A percentile compares a stretch with the other conserved stretches of the same genome.
Evolutionary conservation across 2,113 vertebrate genomes (phyloP).

Genomic region (Tauraco erythrolophus): DNA sequence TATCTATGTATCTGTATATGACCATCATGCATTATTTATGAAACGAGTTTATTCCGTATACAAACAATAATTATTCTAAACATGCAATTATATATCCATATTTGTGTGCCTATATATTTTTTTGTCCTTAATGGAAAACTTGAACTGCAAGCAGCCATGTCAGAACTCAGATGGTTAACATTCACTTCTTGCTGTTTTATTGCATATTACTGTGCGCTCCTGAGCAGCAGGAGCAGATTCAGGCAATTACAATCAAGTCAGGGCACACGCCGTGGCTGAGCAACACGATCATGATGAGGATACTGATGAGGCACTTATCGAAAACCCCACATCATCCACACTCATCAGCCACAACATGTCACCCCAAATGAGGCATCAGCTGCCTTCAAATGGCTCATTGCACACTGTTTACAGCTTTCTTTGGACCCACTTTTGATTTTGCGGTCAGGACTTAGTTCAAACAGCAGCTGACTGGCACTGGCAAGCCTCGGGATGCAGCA

Average conservation of each 20-base stretch:
- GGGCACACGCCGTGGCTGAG: slow-evolving; percentile 97
- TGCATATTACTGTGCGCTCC: slow-evolving; percentile 92
- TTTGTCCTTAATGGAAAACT: slow-evolving; percentile 80
- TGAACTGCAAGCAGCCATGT: slow-evolving; percentile 82
- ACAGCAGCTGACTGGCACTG: slow-evolving; percentile 76
- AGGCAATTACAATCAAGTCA: slow-evolving; percentile 99
- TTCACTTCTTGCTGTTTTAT: slow-evolving; percentile 94
- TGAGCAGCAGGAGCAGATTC: slow-evolving; percentile 99
- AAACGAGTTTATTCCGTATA: slow-evolving; percentile 16
- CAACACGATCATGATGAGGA: slow-evolving; percentile 98
- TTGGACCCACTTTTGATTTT: slow-evolving; percentile 90
- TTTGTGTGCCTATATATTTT: slow-evolving; percentile 42
- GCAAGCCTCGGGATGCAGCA: slow-evolving; percentile 22
- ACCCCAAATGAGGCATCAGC: slow-evolving; percentile 87
- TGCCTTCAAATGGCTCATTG: slow-evolving; percentile 84
- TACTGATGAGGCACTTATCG: slow-evolving; percentile 99
- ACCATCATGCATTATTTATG: slow-evolving; percentile 4
- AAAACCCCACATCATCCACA: slow-evolving; percentile 92
- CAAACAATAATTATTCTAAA: slow-evolving; percentile 57
- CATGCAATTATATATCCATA: slow-evolving; percentile 63
- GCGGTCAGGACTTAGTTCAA: slow-evolving; percentile 82
- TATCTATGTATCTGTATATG: not conserved
- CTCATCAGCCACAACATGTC: slow-evolving; percentile 90
- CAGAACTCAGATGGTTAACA: slow-evolving; percentile 90
- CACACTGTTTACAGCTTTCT: slow-evolving; percentile 89